Percentiles rank a stretch among this genome's conserved stretches.
Conservation (phyloP, 2,888 invertebrate genomes). For the Teinopalpus imperialis region DNA sequence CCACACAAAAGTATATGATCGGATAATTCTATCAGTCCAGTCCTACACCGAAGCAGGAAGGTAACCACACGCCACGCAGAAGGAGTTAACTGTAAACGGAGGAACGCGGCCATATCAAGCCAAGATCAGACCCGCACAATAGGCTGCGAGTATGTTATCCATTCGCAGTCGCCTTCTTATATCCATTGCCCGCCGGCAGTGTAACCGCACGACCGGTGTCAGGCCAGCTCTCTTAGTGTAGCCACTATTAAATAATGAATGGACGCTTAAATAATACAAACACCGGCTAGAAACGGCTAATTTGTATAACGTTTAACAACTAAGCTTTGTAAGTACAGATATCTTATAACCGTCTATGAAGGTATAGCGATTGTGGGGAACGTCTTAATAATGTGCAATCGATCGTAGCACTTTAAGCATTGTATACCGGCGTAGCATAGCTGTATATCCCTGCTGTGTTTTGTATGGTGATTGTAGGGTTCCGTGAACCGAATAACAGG, state of each 20-base stretch:
- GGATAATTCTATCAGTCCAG: conserved; percentile 8
- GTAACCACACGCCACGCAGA: conserved; percentile 18
- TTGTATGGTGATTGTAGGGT: too few species aligned
- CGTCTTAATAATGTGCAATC: too few species aligned
- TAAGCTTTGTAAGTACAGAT: too few species aligned
- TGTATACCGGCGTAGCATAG: too few species aligned
- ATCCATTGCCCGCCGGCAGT: conserved; percentile 24
- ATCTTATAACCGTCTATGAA: too few species aligned
- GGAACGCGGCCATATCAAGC: conserved; percentile 24
- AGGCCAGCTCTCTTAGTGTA: conserved; percentile 8
- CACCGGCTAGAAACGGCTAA: conserved; percentile 8
- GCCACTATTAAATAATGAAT: conserved; percentile 23
- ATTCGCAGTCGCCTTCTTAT: conserved; percentile 22
- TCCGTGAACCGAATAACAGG: too few species aligned
- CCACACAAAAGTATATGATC: neutral
- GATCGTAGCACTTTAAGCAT: too few species aligned
- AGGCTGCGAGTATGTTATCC: conserved; percentile 26
- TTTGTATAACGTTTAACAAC: conserved; percentile 18
- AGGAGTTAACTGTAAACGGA: conserved; percentile 24
- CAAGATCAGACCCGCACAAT: conserved; percentile 22
- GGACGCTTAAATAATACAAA: conserved; percentile 17
- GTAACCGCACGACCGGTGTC: conserved; percentile 23
- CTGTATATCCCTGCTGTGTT: too few species aligned
- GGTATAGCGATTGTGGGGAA: too few species aligned
- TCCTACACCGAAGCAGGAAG: conserved; percentile 7